Evolutionary conservation across 2,113 vertebrate genomes (phyloP), one percentile per base, ranked within the genome.

Genomic region (Leptocoma aspasia): DNA sequence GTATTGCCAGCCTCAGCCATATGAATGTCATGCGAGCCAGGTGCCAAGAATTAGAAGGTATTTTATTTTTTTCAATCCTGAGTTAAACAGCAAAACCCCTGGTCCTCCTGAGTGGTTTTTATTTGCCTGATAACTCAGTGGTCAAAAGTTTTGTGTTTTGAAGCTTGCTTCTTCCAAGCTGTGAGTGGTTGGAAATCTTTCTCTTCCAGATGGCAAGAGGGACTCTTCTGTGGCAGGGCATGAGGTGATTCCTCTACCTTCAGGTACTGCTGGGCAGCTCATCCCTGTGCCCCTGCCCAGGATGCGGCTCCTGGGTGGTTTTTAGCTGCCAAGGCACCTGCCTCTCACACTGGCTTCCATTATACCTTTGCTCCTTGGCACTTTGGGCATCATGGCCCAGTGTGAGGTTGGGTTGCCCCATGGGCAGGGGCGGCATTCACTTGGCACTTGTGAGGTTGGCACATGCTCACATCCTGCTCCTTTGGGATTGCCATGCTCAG

Each of bases 1-100:
- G 57, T 56, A 45, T 75, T 97, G 95, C 88, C 93, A 96, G 39
- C 82, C 93, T 96, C 95, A 96, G 88, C 93, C 93, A 78, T 92
- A 94, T 76, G 77, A 96, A 93, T 92, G 93, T 95, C 92, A 92
- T 54, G 86, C 1, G 14, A 97, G 68, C 94, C 92, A 96, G 79
- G 71, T 95, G 94, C 87, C 93, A 92, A 77, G 75, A 95, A 86
- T 61, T 22, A 6, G 30, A 73, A 86, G 49, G 6, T 50, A 19
- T 39, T 52, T 82, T 59, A 7, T 65, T 85, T 81, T 83, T 78
- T 87, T 52, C 35, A 54, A 60, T 39, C n/a, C 33, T 53, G 69
- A 92, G 60, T 56, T 81, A 39, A 89, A 90, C 33, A 56, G 72
- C 60, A 75, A 75, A 93, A 80, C 47, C 11, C 6, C 33, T 28